Conservation (phyloP, 2,113 vertebrate genomes). For the Brachypodius melanocephalos region DNA sequence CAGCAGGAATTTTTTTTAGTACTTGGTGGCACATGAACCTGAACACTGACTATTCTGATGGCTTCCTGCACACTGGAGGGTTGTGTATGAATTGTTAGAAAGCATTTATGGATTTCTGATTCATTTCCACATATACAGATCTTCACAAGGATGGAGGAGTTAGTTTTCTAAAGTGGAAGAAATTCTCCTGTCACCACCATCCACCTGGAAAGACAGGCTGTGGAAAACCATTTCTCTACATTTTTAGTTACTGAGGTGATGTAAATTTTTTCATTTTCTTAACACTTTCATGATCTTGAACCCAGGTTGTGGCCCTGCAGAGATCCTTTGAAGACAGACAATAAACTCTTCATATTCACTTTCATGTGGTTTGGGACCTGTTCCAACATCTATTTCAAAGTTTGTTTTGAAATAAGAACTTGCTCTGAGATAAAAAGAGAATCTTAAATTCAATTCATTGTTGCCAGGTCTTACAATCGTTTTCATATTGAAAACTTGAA, state of each 20-base stretch:
- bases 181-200: neutral
- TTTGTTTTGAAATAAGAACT: slow-evolving; percentile 1
- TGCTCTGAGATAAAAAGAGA: neutral
- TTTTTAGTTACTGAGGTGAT: neutral
- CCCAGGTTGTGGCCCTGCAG: neutral
- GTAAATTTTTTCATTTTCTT: neutral
- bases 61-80: neutral
- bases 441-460: neutral
- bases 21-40: neutral
- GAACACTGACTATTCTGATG: neutral
- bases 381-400: neutral
- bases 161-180: neutral
- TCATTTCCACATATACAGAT: neutral
- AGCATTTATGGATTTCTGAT: neutral
- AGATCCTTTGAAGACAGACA: neutral
- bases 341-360: neutral
- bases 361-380: slow-evolving; percentile 1
- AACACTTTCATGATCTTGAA: neutral
- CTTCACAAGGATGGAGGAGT: neutral
- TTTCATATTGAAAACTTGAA: neutral
- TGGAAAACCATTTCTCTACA: neutral
- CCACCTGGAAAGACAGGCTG: neutral
- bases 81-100: neutral
- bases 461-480: neutral
- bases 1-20: neutral